Evolutionary conservation across 2,113 vertebrate genomes (phyloP).

Genomic region (Tauraco erythrolophus): DNA sequence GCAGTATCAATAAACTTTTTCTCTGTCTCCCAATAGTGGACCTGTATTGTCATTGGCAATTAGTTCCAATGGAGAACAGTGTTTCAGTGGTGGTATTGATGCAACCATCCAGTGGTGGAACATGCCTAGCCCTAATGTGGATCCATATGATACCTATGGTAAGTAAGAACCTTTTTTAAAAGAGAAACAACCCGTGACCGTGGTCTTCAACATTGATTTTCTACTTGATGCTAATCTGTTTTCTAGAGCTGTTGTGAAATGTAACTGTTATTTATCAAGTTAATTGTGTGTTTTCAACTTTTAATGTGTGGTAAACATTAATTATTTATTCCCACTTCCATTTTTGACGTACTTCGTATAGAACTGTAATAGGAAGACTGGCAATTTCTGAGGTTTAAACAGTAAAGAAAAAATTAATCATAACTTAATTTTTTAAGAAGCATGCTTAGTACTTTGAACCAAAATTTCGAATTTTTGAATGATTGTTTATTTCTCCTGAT

Average conservation of each 20-base stretch:
- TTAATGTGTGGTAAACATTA: not conserved
- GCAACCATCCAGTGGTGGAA: slow-evolving; percentile 98
- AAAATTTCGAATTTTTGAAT: not conserved
- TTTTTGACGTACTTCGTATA: not conserved
- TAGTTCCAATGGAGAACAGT: slow-evolving; percentile 94
- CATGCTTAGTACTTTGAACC: not conserved
- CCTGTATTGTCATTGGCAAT: slow-evolving; percentile 93
- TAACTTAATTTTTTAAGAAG: not conserved
- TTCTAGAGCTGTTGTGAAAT: not conserved
- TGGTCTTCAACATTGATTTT: not conserved
- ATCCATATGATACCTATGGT: slow-evolving; percentile 98
- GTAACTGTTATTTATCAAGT: not conserved
- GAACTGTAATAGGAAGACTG: not conserved
- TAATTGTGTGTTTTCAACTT: not conserved
- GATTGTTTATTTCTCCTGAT: not conserved
- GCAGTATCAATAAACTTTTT: not conserved
- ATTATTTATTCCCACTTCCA: not conserved
- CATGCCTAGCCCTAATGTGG: slow-evolving; percentile 94
- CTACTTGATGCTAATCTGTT: not conserved
- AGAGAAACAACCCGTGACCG: not conserved
- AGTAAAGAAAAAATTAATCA: not conserved
- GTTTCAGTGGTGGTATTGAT: slow-evolving; percentile 96
- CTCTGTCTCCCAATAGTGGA: slow-evolving; percentile 78
- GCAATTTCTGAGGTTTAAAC: not conserved
- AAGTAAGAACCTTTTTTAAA: slow-evolving; percentile 41